Percentiles rank a stretch among this genome's conserved stretches.
phyloP scores from a whole-genome alignment of 2,888 invertebrate genomes.

The Nowickia ferox region DNA sequence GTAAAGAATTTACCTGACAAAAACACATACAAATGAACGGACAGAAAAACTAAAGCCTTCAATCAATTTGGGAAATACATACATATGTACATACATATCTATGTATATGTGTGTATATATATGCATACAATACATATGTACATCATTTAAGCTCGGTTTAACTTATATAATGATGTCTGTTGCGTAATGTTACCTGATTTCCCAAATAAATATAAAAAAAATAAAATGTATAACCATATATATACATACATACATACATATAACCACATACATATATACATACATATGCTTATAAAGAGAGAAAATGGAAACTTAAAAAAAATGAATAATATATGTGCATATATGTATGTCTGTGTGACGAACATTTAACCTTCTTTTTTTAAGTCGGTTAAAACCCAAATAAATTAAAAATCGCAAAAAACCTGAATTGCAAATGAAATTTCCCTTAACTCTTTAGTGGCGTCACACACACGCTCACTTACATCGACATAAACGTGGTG shows the following conservation, averaged over 20 bases:
- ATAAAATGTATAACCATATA: background rate
- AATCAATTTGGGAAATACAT: constrained; percentile 41
- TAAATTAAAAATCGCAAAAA: constrained; percentile 42
- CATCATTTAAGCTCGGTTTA: constrained; percentile 53
- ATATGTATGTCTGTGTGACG: no score
- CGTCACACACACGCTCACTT: background rate
- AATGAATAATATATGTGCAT: background rate
- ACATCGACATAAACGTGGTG: background rate
- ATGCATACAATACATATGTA: background rate
- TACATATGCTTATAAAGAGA: no score
- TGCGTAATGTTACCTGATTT: constrained; percentile 55
- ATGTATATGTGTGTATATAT: no score
- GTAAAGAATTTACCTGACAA: background rate
- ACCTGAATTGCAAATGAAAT: constrained; percentile 56
- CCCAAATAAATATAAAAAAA: constrained; percentile 28
- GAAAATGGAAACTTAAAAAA: constrained; percentile 30
- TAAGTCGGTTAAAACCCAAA: background rate
- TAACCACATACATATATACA: background rate
- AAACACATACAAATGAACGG: background rate
- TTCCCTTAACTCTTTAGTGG: constrained; percentile 34
- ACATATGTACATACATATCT: constrained; percentile 21
- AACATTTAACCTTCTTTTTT: no score
- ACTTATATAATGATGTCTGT: constrained; percentile 53
- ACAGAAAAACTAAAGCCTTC: constrained; percentile 33
- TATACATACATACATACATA: background rate